phyloP scores from a whole-genome alignment of 2,113 vertebrate species.

The Poeciliopsis turrubarensis region DNA sequence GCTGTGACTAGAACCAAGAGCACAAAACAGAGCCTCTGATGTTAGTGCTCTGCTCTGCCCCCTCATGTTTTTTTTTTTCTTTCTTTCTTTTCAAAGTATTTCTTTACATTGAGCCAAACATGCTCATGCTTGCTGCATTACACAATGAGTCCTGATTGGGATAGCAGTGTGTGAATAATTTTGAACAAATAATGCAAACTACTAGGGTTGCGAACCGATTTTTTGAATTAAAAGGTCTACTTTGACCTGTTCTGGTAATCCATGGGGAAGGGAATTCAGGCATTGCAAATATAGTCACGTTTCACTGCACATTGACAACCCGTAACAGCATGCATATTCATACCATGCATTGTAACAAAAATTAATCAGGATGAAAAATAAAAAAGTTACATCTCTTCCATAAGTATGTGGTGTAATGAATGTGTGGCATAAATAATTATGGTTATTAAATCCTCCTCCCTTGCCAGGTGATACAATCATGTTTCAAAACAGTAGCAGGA shows the following conservation, averaged over 20 bases:
- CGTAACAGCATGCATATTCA: constrained; percentile 55
- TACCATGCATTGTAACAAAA: constrained; percentile 35
- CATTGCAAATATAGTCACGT: constrained; percentile 72
- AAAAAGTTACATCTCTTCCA: constrained; percentile 32
- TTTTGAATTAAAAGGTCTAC: constrained; percentile 11
- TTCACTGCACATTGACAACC: constrained; percentile 73
- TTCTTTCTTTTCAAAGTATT: constrained; percentile 12
- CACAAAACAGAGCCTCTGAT: constrained; percentile 85
- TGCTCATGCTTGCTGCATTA: constrained; percentile 40
- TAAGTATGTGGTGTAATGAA: constrained; percentile 32
- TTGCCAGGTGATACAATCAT: constrained; percentile 22
- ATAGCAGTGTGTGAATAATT: constrained; percentile 43
- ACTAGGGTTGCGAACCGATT: background rate
- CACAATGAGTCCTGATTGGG: constrained; percentile 34
- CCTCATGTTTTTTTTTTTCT: constrained; percentile 14
- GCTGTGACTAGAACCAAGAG: constrained; percentile 98
- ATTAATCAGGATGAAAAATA: constrained; percentile 49
- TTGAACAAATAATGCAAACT: constrained; percentile 30
- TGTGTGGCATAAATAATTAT: constrained; percentile 35
- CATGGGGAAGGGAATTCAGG: constrained; percentile 53
- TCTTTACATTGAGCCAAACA: constrained; percentile 43
- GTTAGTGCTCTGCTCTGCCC: constrained; percentile 86
- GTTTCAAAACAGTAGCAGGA: constrained; percentile 17
- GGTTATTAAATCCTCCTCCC: constrained; percentile 23
- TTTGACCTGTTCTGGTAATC: constrained; percentile 49